Percentiles rank a stretch among this genome's conserved stretches.
These are phyloP conservation scores for Tolmerus cingulatus DNA, from an alignment of 2,888 invertebrate species.

Conservation along the genomic window DNA sequence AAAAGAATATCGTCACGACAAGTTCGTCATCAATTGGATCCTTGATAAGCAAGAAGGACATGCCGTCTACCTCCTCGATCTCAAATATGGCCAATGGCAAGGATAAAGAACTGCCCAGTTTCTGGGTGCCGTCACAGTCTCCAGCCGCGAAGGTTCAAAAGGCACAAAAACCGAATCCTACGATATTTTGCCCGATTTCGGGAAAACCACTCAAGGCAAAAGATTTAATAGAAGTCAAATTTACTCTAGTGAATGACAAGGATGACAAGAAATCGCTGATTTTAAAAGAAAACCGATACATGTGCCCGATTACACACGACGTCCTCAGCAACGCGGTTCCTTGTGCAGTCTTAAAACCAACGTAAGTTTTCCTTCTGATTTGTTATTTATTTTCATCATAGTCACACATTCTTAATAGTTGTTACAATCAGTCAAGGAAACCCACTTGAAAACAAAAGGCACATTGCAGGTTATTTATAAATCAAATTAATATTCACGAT, in stretches of 20 bases:
- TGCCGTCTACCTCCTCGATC: constrained; percentile 63
- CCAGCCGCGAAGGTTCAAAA: constrained; percentile 80
- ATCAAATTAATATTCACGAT: too few relatives aligned
- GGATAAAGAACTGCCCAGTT: constrained; percentile 87
- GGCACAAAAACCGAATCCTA: constrained; percentile 72
- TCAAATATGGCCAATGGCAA: constrained; percentile 83
- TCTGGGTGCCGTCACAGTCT: constrained; percentile 95
- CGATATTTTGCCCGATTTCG: constrained; percentile 83
- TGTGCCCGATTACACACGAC: constrained; percentile 98
- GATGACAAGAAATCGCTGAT: constrained; percentile 87
- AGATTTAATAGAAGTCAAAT: constrained; percentile 91
- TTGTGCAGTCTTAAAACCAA: constrained; percentile 88
- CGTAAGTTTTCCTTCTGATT: constrained; percentile 67
- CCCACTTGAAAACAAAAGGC: too few relatives aligned
- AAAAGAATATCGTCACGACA: constrained; percentile 74
- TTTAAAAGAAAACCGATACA: constrained; percentile 89
- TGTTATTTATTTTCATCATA: too few relatives aligned
- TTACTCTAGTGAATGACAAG: constrained; percentile 88
- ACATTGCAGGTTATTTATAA: too few relatives aligned
- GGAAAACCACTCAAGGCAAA: constrained; percentile 87
- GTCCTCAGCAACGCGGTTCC: constrained; percentile 93
- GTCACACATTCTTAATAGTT: too few relatives aligned
- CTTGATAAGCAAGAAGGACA: constrained; percentile 33
- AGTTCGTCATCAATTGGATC: constrained; percentile 29
- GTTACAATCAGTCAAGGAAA: too few relatives aligned